These are phyloP conservation scores for Mesitornis unicolor DNA, from an alignment of 2,113 vertebrate genomes.

Conservation along the genomic window DNA sequence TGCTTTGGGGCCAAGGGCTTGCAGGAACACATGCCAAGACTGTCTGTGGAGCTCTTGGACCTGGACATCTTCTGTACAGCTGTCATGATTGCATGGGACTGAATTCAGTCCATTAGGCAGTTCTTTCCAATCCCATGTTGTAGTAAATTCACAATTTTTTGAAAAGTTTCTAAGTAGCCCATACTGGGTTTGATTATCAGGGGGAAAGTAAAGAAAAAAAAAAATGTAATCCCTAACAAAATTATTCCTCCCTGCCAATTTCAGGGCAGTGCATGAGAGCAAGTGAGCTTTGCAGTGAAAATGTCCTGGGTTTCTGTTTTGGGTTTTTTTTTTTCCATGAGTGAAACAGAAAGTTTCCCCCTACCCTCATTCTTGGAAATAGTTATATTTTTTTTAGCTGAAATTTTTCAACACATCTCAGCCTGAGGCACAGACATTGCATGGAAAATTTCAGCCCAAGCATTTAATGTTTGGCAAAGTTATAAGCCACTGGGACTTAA, in stretches of 20 bases:
- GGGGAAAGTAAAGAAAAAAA: not conserved
- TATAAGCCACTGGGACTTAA: not conserved
- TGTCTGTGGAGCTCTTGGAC: not conserved
- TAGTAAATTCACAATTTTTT: not conserved
- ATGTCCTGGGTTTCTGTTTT: not conserved
- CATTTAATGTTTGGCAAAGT: slow-evolving; percentile 10
- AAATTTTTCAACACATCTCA: slow-evolving; percentile 38
- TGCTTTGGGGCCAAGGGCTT: not conserved
- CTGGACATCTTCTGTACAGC: not conserved
- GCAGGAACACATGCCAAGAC: not conserved
- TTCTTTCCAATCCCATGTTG: not conserved
- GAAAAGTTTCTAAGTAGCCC: not conserved
- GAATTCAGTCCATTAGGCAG: not conserved
- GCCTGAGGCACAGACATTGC: not conserved
- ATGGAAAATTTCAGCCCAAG: slow-evolving; percentile 28
- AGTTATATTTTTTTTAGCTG: not conserved
- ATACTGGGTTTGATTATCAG: not conserved
- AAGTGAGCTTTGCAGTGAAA: not conserved
- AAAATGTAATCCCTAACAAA: not conserved
- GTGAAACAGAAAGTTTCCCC: not conserved
- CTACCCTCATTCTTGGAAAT: slow-evolving; percentile 4
- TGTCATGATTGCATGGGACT: not conserved
- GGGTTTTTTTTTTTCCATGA: fast-evolving
- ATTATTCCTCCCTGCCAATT: not conserved
- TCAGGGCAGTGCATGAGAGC: not conserved